phyloP scores from a whole-genome alignment of 2,888 invertebrate species.

The Caenorhabditis wallacei region DNA sequence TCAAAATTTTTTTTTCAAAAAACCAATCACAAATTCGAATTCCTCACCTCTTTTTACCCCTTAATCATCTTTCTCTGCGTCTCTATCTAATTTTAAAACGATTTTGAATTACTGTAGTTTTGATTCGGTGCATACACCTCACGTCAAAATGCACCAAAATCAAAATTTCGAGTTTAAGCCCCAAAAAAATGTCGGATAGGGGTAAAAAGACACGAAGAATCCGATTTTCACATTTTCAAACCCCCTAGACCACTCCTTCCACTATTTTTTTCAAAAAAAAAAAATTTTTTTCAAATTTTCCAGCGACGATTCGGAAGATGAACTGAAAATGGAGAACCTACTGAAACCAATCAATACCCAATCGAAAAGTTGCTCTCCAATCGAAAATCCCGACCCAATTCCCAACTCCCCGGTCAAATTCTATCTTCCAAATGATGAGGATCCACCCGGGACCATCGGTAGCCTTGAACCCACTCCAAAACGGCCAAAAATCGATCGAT shows the following conservation, averaged over 20 bases:
- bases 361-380: not conserved
- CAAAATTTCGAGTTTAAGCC: no score
- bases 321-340: no score
- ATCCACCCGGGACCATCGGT: no score
- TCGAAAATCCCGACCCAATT: not conserved
- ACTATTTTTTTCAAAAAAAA: no score
- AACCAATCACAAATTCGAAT: no score
- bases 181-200: not conserved
- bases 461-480: no score
- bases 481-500: no score
- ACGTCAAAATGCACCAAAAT: not conserved
- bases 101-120: not conserved
- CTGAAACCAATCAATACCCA: no score
- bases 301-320: not conserved
- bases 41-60: not conserved
- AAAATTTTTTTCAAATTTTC: no score
- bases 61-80: not conserved
- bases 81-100: not conserved
- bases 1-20: no score
- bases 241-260: no score
- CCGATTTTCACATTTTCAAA: not conserved
- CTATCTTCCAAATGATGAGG: not conserved
- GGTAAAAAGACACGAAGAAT: not conserved
- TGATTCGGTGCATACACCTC: not conserved
- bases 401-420: not conserved